Evolutionary conservation across 2,113 vertebrate genomes (phyloP).

Genomic region (Tylochromis polylepis): DNA sequence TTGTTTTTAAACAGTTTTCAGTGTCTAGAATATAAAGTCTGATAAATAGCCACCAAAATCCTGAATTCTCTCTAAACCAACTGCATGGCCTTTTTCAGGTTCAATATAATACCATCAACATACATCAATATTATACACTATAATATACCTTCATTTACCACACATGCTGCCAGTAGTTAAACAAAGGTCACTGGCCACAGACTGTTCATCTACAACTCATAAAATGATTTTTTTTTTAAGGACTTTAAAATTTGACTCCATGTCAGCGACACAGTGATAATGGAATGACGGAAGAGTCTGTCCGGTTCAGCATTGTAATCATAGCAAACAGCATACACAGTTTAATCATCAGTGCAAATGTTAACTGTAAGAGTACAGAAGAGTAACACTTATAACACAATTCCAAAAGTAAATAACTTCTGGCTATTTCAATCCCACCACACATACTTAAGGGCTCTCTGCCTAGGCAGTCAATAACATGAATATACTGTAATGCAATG

Average conservation of each 20-base stretch:
- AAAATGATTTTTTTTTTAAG: not conserved
- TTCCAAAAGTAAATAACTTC: not conserved
- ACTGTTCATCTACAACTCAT: not conserved
- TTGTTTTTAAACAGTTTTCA: not conserved
- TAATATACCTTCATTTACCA: slow-evolving; percentile 2
- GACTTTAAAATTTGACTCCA: not conserved
- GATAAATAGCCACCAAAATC: not conserved
- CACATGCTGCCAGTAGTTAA: not conserved
- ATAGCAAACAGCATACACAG: not conserved
- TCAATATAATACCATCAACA: not conserved
- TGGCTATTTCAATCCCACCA: not conserved
- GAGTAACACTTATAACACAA: not conserved
- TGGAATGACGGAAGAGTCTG: not conserved
- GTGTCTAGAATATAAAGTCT: not conserved
- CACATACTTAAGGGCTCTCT: slow-evolving; percentile 2
- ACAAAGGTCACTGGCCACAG: not conserved
- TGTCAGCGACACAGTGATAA: not conserved
- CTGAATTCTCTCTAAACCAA: not conserved
- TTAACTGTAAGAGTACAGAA: not conserved
- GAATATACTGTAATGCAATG: not conserved
- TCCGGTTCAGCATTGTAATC: not conserved
- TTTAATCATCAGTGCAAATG: slow-evolving; percentile 15
- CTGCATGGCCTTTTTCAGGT: not conserved
- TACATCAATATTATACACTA: not conserved
- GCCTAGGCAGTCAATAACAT: not conserved